Base-by-base conservation (phyloP, 2,888 invertebrate genomes). In the Meganola albula region DNA sequence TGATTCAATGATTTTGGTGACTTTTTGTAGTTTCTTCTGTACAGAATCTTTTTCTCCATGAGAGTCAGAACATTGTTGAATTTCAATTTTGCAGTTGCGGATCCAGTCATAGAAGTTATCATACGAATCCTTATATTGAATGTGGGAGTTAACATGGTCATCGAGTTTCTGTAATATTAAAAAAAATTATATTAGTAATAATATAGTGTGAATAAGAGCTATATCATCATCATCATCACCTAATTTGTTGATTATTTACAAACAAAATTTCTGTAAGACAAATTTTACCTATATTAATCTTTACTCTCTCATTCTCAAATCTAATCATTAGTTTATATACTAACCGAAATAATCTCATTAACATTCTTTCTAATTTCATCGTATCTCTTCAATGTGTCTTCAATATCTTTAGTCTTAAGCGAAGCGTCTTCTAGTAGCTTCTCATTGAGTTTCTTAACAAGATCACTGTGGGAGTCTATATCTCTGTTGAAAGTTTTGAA, bases 21-120 rank as follows among this genome's bases (percentile, higher is more conserved):
- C 89, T 57, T 91, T 93, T 27, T 90, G 89, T 14, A 94, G 89
- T 64, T 95, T 94, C 51, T 92, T 90, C 34, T 92, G 87, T 0
- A 93, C 91, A 31, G 90, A 89, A 28, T 92, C 91, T 50, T 93
- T 92, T 63, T 97, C 96, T 2, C 96, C 96, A 62, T 96, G 96
- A 1, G 94, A 92, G 67, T 96, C 95, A 2, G 93, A 91, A 49
- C 93, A 92, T 53, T 94, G 92, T 60, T 96, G 95, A 13, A 95
- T 90, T 48, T 93, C 92, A n/a, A 93, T 88, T 58, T 93, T 90
- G 9, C 91, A 90, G 57, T 91, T 91, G 13, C 94, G 88, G 12
- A 97, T 88, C 94, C 95, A 96, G 52, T 97, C 96, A 34, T 92
- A 90, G 35, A 94, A 92, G 54, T 91, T 92, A 56, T 93, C 93